Base-by-base conservation (phyloP, 1,140 invertebrate genomes). In the Frieseomelitta varia region DNA sequence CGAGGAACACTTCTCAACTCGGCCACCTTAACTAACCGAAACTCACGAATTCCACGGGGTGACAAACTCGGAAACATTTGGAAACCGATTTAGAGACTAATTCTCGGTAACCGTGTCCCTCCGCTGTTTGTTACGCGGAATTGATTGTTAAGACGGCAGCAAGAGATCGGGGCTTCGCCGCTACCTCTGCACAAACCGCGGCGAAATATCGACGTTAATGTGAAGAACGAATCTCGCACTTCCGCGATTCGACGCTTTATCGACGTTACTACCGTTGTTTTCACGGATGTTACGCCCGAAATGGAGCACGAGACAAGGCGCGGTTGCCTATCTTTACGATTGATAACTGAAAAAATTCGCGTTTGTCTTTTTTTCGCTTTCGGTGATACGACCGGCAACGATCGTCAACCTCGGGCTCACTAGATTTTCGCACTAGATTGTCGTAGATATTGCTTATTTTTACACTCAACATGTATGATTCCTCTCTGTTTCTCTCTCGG, bases 191-290 rank as follows among this genome's bases (percentile, higher is more conserved):
- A 19, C 71, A 24, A 56, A 19, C n/a, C 27, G n/a, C 47, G 17
- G 14, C 55, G 39, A 73, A 51, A 80, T 69, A 55, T 4, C 2
- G 68, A n/a, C n/a, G n/a, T n/a, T n/a, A 80, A 80, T 80, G 72
- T 80, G 68, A 80, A 80, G 68, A 24, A 53, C 34, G 55, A 30
- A 51, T 47, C 12, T 51, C 55, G 8, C 34, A 34, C 72, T 80
- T 73, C 34, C 68, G 65, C 19, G n/a, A 51, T 30, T 51, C 19
- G 55, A 47, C 8, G 67, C 24, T 80, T 72, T 72, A 71, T 69
- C 67, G 67, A 21, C 78, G 58, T 71, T 58, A 15, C 39, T 14
- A 80, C 53, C 69, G 73, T 81, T 81, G 68, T 73, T 73, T 47
- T 73, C 79, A 34, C 27, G 56, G 55, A 71, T 61, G 55, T 51